Base-by-base conservation (phyloP, 2,113 vertebrate species). In the Pandion haliaetus region DNA sequence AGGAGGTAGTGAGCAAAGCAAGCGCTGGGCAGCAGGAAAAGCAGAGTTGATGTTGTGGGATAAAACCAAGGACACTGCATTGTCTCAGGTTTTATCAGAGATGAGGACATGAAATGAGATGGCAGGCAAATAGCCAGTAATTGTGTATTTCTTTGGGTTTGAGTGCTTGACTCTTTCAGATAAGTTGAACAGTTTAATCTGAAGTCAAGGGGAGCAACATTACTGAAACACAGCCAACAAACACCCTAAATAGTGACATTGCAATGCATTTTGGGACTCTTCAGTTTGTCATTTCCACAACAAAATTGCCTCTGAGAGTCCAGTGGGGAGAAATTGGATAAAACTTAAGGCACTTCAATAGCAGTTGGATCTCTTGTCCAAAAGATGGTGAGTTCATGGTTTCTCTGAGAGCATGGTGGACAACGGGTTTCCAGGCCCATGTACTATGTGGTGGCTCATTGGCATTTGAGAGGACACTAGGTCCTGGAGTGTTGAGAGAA, bases 51-150 rank as follows among this genome's bases (percentile, higher is more conserved):
- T 90, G 34, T 13, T 38, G 24, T 44, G 47, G 57, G 26, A 70
- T 94, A 86, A 83, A 90, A 45, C 23, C 47, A 94, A 82, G 78
- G 95, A 47, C 84, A 24, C 52, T 45, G n/a, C 49, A 26, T 84
- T 82, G 40, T 89, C 70, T 94, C 14, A 15, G 70, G 54, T 59
- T 89, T 95, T 86, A 82, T 92, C 86, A 44, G 80, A 89, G 69
- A 59, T 76, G 36, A 71, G 85, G 40, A 85, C 28, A 9, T 78
- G 47, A 79, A 58, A 65, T 58, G 49, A 65, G 59, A 44, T 89
- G 47, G 40, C 54, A 76, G 52, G 70, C 49, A 84, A 57, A 44
- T 45, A 16, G 25, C 61, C 36, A 76, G 44, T 88, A 71, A 57
- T 79, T 70, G 45, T 85, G 18, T 78, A 52, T 82, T 91, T 67